Evolutionary conservation across 2,113 vertebrate species (phyloP).

Genomic region (Bujurquina vittata): DNA sequence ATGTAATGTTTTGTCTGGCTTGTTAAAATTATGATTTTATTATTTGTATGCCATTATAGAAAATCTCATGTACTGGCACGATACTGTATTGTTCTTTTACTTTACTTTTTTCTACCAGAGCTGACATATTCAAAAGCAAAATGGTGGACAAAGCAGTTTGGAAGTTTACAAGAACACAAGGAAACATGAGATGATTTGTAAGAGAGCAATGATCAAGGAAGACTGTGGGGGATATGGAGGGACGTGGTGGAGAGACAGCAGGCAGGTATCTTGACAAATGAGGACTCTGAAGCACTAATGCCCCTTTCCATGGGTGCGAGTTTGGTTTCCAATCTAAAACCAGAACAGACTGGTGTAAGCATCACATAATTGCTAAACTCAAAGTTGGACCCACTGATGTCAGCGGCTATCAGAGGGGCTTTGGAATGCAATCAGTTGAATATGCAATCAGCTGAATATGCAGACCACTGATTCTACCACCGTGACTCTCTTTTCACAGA

Average conservation of each 20-base stretch:
- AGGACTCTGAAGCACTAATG: neutral
- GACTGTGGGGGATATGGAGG: neutral
- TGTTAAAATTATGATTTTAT: neutral
- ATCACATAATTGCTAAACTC: neutral
- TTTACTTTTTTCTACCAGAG: neutral
- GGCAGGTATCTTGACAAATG: neutral
- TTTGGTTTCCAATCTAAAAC: neutral
- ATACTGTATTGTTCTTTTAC: neutral
- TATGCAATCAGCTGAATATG: neutral
- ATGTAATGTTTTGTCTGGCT: neutral
- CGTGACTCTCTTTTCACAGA: neutral
- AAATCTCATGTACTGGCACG: neutral
- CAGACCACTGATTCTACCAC: neutral
- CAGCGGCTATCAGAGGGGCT: neutral
- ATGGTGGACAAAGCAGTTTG: neutral
- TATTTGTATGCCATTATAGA: neutral
- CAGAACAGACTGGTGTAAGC: neutral
- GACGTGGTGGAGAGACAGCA: neutral
- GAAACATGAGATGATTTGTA: neutral
- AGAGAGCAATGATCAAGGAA: neutral
- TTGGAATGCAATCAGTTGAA: neutral
- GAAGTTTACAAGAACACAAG: neutral
- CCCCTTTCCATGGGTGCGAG: neutral
- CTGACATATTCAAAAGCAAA: neutral
- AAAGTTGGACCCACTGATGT: neutral